Base-by-base conservation (phyloP, 2,797 vertebrate species). In the Chlorospingus semifuscus region DNA sequence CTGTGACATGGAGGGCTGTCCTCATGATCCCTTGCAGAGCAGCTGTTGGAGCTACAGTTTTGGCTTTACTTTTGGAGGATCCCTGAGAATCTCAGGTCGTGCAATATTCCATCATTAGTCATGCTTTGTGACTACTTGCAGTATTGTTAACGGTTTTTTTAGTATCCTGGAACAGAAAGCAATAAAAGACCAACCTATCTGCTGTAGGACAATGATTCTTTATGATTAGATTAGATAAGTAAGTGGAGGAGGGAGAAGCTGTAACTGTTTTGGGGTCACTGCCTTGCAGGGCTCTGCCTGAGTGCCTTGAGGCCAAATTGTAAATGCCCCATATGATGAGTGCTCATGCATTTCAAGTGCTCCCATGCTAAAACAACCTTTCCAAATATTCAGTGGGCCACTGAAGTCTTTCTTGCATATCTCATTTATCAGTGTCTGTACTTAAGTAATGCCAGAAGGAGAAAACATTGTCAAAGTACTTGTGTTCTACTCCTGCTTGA, bases 151-250 rank as follows among this genome's bases (percentile, higher is more conserved):
- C 1, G 36, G 46, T 74, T 89, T 93, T 90, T 93, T 89, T 79
- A 83, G 84, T 95, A 4, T 91, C 90, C 79, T 85, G 87, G 82
- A 93, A 90, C 81, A 93, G 78, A 93, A 87, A 24, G 92, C 89
- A 93, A 94, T 95, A 90, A 96, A 95, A 94, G 91, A 63, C 6
- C 71, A 92, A 92, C 75, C 71, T 95, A 60, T 96, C 89, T 95
- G 78, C 87, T 29, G 6, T 49, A 76, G 61, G 90, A 96, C 93
- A 93, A 92, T 61, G 79, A 60, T 32, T 92, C 79, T 91, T 94
- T 95, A 69, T 94, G 77, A 85, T 95, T 83, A 79, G 82, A 80
- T 86, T 80, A 87, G 89, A 77, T 87, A 65, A 77, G 59, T 13
- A 36, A 44, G 17, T 50, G 24, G 49, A 47, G 60, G 81, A 95